Evolutionary conservation across 2,113 vertebrate species (phyloP).

Genomic region (Gorilla gorilla): DNA sequence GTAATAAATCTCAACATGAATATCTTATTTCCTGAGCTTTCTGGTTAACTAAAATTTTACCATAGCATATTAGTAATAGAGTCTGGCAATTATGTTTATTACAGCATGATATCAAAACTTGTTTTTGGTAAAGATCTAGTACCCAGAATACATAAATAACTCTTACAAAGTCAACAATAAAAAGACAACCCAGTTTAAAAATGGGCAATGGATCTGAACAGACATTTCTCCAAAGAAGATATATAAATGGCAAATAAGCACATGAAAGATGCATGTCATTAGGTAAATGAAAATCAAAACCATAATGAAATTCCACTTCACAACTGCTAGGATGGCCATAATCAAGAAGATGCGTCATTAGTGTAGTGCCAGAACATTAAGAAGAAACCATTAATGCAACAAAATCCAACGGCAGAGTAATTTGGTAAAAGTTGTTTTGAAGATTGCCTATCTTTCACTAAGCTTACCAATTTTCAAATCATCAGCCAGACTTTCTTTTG

Average conservation of each 20-base stretch:
- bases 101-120: background rate
- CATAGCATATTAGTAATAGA: background rate
- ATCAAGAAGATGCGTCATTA: background rate
- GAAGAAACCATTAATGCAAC: background rate
- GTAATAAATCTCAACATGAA: background rate
- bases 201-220: background rate
- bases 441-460: background rate
- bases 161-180: background rate
- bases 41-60: conserved; percentile 18
- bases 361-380: background rate
- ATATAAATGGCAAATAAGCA: background rate
- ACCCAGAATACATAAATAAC: background rate
- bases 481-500: conserved; percentile 87
- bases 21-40: background rate
- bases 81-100: background rate
- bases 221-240: background rate
- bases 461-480: conserved; percentile 93
- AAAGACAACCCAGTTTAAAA: background rate
- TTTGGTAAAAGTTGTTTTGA: background rate
- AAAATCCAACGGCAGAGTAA: background rate
- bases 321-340: background rate
- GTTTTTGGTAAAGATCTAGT: background rate
- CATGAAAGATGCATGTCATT: background rate
- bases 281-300: background rate
- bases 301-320: background rate